phyloP scores from a whole-genome alignment of 2,797 vertebrate species.

The Poecilia velifera region DNA sequence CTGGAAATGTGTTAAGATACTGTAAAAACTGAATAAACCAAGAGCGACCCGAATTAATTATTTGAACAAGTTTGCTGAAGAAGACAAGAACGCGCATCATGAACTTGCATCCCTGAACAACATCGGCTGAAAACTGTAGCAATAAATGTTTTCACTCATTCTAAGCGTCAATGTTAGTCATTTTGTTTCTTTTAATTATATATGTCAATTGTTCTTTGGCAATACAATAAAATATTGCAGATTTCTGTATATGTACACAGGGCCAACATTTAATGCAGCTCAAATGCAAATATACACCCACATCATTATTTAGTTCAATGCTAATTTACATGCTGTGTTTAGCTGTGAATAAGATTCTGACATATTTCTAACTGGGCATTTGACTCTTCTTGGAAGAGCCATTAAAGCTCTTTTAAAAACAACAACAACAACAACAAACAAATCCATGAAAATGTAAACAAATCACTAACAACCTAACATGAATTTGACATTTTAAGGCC shows the following conservation, averaged over 20 bases:
- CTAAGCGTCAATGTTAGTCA: neutral
- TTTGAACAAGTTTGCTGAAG: neutral
- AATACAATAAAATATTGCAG: neutral
- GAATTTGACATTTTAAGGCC: neutral
- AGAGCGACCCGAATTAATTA: neutral
- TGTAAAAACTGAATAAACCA: neutral
- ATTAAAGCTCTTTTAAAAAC: neutral
- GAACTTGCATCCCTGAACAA: too few relatives aligned
- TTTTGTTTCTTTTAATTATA: neutral
- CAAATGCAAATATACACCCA: neutral
- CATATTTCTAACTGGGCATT: neutral
- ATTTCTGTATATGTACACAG: neutral
- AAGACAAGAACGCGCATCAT: neutral
- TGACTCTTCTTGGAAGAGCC: neutral
- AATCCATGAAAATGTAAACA: neutral
- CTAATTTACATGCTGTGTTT: neutral
- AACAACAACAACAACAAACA: neutral
- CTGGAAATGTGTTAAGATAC: neutral
- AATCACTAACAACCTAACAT: neutral
- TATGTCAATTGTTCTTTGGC: neutral
- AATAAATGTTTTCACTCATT: neutral
- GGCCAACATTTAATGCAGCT: neutral
- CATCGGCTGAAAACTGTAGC: neutral
- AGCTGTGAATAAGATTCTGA: neutral
- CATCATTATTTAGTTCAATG: neutral